Conservation (phyloP, 37 sponge, comb jelly and placozoan genomes). For the Agelas oroides region DNA sequence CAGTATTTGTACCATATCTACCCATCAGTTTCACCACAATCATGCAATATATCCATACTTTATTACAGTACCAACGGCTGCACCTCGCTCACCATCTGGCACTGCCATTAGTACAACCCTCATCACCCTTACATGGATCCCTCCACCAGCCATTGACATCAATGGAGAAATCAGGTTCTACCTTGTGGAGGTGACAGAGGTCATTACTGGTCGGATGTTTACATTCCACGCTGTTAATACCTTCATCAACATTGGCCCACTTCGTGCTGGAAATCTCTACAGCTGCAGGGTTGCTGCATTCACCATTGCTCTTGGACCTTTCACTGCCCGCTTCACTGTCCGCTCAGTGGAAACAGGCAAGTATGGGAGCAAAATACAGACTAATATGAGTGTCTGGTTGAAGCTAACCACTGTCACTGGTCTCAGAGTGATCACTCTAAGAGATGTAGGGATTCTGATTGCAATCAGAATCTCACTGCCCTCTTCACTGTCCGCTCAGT, state of each 20-base stretch:
- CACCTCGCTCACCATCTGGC: slow-evolving; percentile 4
- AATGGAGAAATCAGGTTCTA: slow-evolving; percentile 31
- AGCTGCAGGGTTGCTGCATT: slow-evolving; percentile 15
- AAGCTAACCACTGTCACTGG: too few relatives aligned
- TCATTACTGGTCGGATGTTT: background rate
- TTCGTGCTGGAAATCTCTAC: slow-evolving; percentile 25
- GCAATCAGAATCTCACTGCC: too few relatives aligned
- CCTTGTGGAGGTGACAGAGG: slow-evolving; percentile 15
- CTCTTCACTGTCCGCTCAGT: too few relatives aligned
- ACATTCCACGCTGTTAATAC: slow-evolving; percentile 16
- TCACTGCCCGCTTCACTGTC: background rate
- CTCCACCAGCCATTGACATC: slow-evolving; percentile 13
- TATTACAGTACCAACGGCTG: slow-evolving; percentile 5
- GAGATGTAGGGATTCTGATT: too few relatives aligned
- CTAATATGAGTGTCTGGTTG: too few relatives aligned
- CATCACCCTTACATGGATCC: background rate
- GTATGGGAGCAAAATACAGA: too few relatives aligned
- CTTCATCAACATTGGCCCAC: background rate
- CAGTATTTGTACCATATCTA: too few relatives aligned
- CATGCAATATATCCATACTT: too few relatives aligned
- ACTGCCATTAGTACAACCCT: background rate
- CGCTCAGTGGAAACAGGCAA: too few relatives aligned
- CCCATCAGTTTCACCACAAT: too few relatives aligned
- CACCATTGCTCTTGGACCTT: slow-evolving; percentile 22
- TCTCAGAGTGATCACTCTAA: too few relatives aligned